Conservation (phyloP, 2,797 vertebrate genomes). For the Onychomys leucogaster region DNA sequence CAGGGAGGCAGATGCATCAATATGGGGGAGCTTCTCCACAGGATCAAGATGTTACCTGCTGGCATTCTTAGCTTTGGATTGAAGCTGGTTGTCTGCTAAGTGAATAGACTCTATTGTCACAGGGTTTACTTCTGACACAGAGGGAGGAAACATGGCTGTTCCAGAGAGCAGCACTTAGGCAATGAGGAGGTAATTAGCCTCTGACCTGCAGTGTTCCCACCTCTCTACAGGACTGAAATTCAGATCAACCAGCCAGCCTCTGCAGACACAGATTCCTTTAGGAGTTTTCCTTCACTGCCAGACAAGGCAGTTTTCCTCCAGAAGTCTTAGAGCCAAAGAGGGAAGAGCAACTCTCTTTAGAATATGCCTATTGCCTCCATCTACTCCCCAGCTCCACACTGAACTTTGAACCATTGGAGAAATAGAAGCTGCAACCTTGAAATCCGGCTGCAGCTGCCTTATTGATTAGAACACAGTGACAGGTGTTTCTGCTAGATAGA, state of each 20-base stretch:
- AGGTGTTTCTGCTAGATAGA: too few species aligned
- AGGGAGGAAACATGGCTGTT: neutral
- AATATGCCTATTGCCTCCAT: neutral
- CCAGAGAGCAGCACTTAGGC: neutral
- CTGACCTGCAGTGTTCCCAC: neutral
- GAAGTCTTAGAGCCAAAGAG: neutral
- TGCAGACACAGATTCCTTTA: neutral
- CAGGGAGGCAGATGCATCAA: neutral
- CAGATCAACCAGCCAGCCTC: neutral
- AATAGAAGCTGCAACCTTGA: too few species aligned
- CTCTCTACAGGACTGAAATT: neutral
- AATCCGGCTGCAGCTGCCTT: neutral
- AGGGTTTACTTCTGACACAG: neutral
- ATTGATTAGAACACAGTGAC: neutral
- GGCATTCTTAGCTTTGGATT: neutral
- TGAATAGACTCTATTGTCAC: neutral
- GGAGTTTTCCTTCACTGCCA: neutral
- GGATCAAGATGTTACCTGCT: neutral
- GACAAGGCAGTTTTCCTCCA: neutral
- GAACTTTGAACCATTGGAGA: neutral
- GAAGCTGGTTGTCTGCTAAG: neutral
- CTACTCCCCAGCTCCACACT: neutral
- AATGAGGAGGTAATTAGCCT: neutral
- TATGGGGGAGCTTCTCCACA: neutral
- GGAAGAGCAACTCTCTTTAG: slow-evolving; percentile 75